Conservation (phyloP, 2,888 invertebrate species). For the Barypeithes pellucidus region DNA sequence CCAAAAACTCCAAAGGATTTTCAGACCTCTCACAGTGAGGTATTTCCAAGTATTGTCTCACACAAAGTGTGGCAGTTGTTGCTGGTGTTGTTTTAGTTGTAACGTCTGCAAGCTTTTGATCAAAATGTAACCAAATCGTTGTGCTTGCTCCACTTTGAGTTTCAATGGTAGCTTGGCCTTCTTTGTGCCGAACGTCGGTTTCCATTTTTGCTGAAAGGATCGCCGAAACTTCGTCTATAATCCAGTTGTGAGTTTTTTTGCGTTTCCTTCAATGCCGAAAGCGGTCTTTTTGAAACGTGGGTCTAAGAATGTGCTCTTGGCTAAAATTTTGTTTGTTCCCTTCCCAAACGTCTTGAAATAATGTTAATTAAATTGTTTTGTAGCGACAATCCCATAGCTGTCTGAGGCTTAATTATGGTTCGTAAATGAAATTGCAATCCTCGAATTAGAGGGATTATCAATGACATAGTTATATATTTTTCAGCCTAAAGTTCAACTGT, state of each 20-base stretch:
- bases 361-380: slow-evolving; percentile 18
- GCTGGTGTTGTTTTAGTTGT: too few relatives aligned
- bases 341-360: slow-evolving; percentile 14
- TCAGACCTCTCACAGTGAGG: too few relatives aligned
- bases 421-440: slow-evolving; percentile 49
- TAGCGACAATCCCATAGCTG: neutral
- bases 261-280: slow-evolving; percentile 32
- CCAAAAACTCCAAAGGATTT: too few relatives aligned
- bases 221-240: slow-evolving; percentile 3
- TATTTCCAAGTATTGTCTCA: too few relatives aligned
- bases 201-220: too few relatives aligned
- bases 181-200: too few relatives aligned
- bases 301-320: slow-evolving; percentile 56
- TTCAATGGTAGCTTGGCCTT: too few relatives aligned
- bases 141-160: too few relatives aligned
- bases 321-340: slow-evolving; percentile 55
- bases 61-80: too few relatives aligned
- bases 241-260: slow-evolving; percentile 25
- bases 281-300: slow-evolving; percentile 56
- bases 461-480: slow-evolving; percentile 57
- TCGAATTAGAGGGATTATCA: slow-evolving; percentile 56
- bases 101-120: too few relatives aligned
- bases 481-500: slow-evolving; percentile 57
- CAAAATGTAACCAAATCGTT: too few relatives aligned
- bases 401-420: neutral